Conservation (phyloP, 2,888 invertebrate genomes). For the Eucera pruinosa region DNA sequence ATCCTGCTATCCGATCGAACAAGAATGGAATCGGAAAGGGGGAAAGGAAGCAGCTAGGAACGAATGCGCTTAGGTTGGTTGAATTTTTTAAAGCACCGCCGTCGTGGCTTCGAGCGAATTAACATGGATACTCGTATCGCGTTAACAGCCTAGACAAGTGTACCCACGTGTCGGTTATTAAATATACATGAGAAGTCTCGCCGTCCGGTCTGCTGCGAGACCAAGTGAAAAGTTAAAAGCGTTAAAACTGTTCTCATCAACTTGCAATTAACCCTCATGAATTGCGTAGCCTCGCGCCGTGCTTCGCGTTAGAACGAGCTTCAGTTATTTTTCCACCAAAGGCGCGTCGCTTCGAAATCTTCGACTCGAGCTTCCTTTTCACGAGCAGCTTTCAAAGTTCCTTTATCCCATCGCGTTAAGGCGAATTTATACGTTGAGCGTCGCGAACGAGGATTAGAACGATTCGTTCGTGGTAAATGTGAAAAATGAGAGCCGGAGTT, state of each 20-base stretch:
- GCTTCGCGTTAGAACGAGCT: constrained; percentile 1
- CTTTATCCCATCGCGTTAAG: too few relatives aligned
- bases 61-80: constrained; percentile 13
- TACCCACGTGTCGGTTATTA: constrained; percentile 71
- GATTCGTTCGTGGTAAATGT: too few relatives aligned
- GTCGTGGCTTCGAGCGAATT: constrained; percentile 23
- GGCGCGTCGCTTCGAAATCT: not conserved
- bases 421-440: too few relatives aligned
- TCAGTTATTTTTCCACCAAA: not conserved
- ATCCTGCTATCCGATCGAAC: too few relatives aligned
- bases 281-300: constrained; percentile 35
- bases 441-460: too few relatives aligned
- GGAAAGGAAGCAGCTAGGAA: not conserved
- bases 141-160: constrained; percentile 50
- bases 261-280: constrained; percentile 70
- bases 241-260: constrained; percentile 70
- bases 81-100: constrained; percentile 29
- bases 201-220: constrained; percentile 41
- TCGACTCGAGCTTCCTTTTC: not conserved
- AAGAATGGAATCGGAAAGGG: not conserved
- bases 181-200: constrained; percentile 75
- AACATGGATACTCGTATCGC: constrained; percentile 58
- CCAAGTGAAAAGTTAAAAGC: constrained; percentile 73
- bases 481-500: too few relatives aligned
- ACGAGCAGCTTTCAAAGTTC: not conserved